Percentiles rank a stretch among this genome's conserved stretches.
Evolutionary conservation across 1,140 invertebrate species (phyloP).

Genomic region (Bombus balteatus): DNA sequence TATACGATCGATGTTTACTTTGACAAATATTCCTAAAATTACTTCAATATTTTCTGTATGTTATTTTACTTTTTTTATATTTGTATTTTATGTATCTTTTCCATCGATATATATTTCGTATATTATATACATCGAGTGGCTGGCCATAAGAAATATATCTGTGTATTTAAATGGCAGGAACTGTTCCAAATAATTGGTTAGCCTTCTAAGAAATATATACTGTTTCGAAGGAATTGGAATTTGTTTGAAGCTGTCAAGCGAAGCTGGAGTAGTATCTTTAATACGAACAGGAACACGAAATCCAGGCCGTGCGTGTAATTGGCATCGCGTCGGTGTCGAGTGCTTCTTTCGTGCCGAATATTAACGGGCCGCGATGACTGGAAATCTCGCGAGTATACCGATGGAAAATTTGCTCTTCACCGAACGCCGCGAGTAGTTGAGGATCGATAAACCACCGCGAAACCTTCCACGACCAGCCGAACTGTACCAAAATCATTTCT

Average conservation of each 20-base stretch:
- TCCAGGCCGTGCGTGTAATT: slow-evolving; percentile 15
- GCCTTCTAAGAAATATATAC: no score
- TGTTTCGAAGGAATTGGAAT: no score
- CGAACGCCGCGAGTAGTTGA: neutral
- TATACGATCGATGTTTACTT: neutral
- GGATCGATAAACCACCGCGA: slow-evolving; percentile 33
- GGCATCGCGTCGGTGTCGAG: slow-evolving; percentile 24
- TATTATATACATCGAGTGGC: no score
- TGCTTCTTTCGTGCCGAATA: slow-evolving; percentile 38
- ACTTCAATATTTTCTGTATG: rapidly evolving
- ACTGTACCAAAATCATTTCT: neutral
- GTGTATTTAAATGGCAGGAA: neutral
- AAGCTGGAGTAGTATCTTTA: neutral
- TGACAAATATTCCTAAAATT: neutral
- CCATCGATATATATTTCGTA: no score
- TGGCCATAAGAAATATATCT: no score
- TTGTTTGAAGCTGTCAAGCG: neutral
- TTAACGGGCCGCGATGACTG: slow-evolving; percentile 24
- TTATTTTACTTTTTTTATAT: neutral
- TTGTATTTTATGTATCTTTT: neutral
- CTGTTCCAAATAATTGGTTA: neutral
- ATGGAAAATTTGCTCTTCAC: slow-evolving; percentile 15
- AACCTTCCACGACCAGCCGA: slow-evolving; percentile 5
- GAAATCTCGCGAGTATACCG: neutral
- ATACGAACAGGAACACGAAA: no score